Percentiles rank a stretch among this genome's conserved stretches.
Conservation (phyloP, 2,797 vertebrate species). For the Paramormyrops hopkinsi region DNA sequence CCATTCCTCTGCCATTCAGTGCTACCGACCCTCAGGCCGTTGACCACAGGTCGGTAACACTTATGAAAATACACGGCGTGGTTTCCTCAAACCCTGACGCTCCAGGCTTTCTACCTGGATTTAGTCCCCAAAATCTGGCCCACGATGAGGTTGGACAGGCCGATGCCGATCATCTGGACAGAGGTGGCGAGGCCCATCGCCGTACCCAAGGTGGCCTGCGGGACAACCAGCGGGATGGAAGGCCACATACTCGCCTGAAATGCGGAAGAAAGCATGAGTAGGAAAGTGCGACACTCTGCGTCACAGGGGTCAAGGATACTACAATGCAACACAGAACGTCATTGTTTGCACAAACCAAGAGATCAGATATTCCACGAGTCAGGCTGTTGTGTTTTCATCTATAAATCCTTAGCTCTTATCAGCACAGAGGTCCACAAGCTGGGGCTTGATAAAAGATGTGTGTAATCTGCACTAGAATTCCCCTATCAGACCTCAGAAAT, state of each 20-base stretch:
- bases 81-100: neutral
- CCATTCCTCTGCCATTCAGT: neutral
- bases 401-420: slow-evolving; percentile 21
- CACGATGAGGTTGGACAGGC: slow-evolving; percentile 69
- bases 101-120: slow-evolving; percentile 52
- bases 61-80: neutral
- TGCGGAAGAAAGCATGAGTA: neutral
- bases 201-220: slow-evolving; percentile 70
- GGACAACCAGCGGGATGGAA: slow-evolving; percentile 71
- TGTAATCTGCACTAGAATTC: slow-evolving; percentile 8
- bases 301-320: neutral
- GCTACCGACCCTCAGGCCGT: neutral
- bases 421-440: neutral
- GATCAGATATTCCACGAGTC: slow-evolving; percentile 11
- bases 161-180: slow-evolving; percentile 71
- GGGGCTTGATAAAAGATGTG: slow-evolving; percentile 9
- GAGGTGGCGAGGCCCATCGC: slow-evolving; percentile 75
- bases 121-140: slow-evolving; percentile 70
- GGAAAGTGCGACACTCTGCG: neutral
- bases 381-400: neutral
- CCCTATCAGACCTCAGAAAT: neutral
- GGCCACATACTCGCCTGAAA: slow-evolving; percentile 75
- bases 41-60: neutral
- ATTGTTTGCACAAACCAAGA: neutral
- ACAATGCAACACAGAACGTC: neutral